Conservation (phyloP, 2,113 vertebrate genomes). For the Vulpes vulpes region DNA sequence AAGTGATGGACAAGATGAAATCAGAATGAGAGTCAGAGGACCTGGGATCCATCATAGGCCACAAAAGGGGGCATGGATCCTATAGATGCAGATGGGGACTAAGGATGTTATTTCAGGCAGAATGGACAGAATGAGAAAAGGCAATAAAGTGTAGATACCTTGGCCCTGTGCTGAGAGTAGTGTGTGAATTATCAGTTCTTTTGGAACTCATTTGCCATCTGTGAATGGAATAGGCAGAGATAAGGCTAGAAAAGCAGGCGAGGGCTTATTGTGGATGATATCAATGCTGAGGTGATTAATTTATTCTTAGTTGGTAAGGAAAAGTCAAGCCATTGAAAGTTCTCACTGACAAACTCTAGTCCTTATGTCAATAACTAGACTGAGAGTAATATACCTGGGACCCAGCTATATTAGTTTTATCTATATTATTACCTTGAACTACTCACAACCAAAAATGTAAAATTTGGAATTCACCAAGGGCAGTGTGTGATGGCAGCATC, state of each 20-base stretch:
- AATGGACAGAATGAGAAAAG: background rate
- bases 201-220: background rate
- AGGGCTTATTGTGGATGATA: background rate
- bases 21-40: background rate
- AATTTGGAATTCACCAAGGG: constrained; percentile 39
- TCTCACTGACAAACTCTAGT: constrained; percentile 28
- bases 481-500: background rate
- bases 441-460: background rate
- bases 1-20: background rate
- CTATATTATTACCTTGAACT: background rate
- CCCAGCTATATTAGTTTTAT: constrained; percentile 50
- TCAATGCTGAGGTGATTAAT: background rate
- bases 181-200: background rate
- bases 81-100: background rate
- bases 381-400: background rate
- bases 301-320: constrained; percentile 25
- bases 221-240: background rate
- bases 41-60: background rate
- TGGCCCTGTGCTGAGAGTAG: background rate
- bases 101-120: background rate
- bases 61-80: background rate
- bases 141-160: background rate
- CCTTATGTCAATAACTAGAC: constrained; percentile 26
- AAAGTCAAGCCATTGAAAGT: constrained; percentile 45
- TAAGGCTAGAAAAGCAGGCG: background rate